phyloP scores from a whole-genome alignment of 1,140 invertebrate genomes.

The Papilio polyxenes region DNA sequence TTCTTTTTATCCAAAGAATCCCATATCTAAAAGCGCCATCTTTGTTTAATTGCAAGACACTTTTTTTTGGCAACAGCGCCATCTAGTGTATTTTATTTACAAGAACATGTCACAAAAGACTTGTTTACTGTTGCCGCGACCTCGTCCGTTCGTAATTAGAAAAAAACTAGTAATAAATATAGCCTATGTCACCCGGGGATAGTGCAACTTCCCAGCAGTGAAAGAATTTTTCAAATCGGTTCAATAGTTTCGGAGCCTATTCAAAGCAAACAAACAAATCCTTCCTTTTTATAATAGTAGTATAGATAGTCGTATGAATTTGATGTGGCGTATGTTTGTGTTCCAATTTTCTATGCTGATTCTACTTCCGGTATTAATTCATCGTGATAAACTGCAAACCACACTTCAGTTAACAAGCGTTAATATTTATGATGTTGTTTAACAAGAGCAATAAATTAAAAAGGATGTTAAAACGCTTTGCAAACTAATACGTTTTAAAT shows the following conservation, averaged over 20 bases:
- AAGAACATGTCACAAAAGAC: no score
- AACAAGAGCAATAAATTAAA: constrained; percentile 28
- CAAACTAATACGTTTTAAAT: constrained; percentile 9
- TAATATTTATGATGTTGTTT: constrained; percentile 32
- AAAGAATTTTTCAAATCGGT: no score
- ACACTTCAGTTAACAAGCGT: constrained; percentile 31
- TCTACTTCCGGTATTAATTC: background rate
- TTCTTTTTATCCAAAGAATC: background rate
- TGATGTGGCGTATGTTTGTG: background rate
- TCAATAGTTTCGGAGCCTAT: no score
- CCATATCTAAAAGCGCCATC: background rate
- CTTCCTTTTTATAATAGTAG: no score
- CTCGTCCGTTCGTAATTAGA: background rate
- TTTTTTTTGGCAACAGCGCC: background rate
- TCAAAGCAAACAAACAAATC: no score
- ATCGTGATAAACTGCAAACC: background rate
- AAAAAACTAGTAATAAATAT: background rate
- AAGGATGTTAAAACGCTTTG: constrained; percentile 1
- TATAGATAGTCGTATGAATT: background rate
- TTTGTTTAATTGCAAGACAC: background rate
- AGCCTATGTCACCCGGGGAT: no score
- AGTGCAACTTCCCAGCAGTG: no score
- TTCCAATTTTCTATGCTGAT: background rate
- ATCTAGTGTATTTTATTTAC: background rate
- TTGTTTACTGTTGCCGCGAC: background rate